Evolutionary conservation across 2,888 invertebrate species (phyloP).

Genomic region (Matsumyia berberina): DNA sequence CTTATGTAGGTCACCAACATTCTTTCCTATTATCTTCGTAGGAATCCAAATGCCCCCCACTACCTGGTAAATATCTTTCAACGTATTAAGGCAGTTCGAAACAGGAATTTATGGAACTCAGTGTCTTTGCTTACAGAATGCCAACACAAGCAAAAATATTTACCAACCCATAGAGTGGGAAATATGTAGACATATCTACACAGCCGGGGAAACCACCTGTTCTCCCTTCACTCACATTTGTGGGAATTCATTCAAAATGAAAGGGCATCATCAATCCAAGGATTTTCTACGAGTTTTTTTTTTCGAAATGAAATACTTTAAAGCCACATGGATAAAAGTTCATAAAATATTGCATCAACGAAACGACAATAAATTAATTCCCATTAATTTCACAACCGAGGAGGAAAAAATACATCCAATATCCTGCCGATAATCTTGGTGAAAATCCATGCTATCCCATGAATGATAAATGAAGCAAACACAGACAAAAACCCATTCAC

Average conservation of each 20-base stretch:
- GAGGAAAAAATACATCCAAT: neutral
- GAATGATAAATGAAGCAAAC: neutral
- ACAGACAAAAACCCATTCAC: neutral
- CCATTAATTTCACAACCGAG: neutral
- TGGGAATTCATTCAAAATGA: neutral
- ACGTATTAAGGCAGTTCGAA: conserved; percentile 10
- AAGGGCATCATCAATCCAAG: neutral
- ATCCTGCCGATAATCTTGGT: neutral
- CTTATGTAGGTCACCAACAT: conserved; percentile 19
- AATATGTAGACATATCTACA: neutral
- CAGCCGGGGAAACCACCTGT: conserved; percentile 50
- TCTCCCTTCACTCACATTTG: neutral
- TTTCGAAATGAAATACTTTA: neutral
- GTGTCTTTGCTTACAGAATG: conserved; percentile 10
- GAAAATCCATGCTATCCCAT: neutral
- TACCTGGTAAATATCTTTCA: conserved; percentile 8
- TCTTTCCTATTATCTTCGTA: neutral
- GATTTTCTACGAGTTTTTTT: neutral
- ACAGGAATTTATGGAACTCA: conserved; percentile 18
- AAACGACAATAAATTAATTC: neutral
- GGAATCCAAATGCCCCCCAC: neutral
- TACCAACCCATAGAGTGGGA: neutral
- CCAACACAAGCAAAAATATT: conserved; percentile 37
- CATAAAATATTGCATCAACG: neutral
- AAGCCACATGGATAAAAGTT: neutral